Base-by-base conservation (phyloP, 1,140 invertebrate genomes). In the Pseudoatta argentina region DNA sequence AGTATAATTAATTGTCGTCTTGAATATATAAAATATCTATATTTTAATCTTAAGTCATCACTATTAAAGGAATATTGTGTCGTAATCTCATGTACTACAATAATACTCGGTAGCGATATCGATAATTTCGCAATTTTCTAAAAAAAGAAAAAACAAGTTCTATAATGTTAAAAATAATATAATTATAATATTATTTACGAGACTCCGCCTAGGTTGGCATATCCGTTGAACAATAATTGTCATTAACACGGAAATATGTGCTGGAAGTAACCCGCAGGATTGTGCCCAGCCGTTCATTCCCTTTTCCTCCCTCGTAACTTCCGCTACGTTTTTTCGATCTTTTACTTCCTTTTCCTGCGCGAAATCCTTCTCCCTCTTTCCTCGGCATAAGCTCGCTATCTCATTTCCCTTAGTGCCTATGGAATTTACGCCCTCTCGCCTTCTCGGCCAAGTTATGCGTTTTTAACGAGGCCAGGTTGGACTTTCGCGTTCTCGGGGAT, bases 171-270 rank as follows among this genome's bases (percentile, higher is more conserved):
- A 76, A 90, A 91, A 92, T 91, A 91, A 92, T 86, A 82, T 85
- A 89, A 91, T 34, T 34, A n/a, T n/a, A n/a, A n/a, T n/a, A 34
- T 91, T 91, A 91, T 90, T 78, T 86, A 72, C 24, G 34, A 48
- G 71, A 78, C 21, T 66, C 4, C 16, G 71, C 67, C 75, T 82
- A 85, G 75, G 57, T 69, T 59, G 81, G 73, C 86, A 61, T 90
- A 88, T 92, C 85, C 82, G 86, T 73, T 76, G 85, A 89, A 90
- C 91, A 92, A 92, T 92, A 92, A 92, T 92, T 92, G 91, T 92
- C 91, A 92, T 92, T 92, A 92, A 92, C 87, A 81, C 89, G 87
- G 85, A 92, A 92, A 92, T 92, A 92, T 92, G 91, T 91, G 91
- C 91, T 88, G 88, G 89, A 92, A 92, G 89, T 92, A 92, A 92